phyloP scores from a whole-genome alignment of 2,797 vertebrate genomes.

The Rhynchotus rufescens region DNA sequence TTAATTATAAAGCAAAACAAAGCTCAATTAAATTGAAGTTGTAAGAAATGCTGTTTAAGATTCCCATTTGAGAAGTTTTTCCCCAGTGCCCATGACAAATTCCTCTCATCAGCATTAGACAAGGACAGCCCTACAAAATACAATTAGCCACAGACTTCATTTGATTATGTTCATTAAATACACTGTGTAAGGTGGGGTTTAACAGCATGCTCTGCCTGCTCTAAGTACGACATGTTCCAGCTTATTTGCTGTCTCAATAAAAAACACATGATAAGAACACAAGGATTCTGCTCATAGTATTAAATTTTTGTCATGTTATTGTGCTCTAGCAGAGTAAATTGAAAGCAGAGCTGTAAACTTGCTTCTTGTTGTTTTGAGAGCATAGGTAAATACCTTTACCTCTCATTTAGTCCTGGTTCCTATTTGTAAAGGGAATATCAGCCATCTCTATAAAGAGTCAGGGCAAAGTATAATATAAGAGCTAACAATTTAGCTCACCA shows the following conservation, averaged over 20 bases:
- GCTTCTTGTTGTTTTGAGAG: slow-evolving; percentile 8
- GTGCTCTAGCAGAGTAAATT: not conserved
- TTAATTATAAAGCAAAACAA: slow-evolving; percentile 68
- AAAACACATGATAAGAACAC: slow-evolving; percentile 48
- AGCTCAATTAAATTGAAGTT: slow-evolving; percentile 63
- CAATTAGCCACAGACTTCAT: slow-evolving; percentile 66
- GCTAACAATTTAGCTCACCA: not conserved
- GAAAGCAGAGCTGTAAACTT: slow-evolving; percentile 6
- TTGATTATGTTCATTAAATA: slow-evolving; percentile 65
- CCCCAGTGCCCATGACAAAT: slow-evolving; percentile 59
- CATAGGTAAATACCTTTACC: not conserved
- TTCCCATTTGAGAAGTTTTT: slow-evolving; percentile 57
- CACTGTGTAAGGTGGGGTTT: slow-evolving; percentile 34
- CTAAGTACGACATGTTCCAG: slow-evolving; percentile 48
- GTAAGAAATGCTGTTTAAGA: slow-evolving; percentile 51
- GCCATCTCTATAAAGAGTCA: not conserved
- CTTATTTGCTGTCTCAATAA: slow-evolving; percentile 67
- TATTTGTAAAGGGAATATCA: not conserved
- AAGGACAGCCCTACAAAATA: slow-evolving; percentile 67
- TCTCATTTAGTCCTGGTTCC: not conserved
- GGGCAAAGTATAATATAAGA: not conserved
- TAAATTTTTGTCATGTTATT: slow-evolving; percentile 61
- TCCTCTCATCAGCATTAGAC: slow-evolving; percentile 60
- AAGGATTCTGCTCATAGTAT: slow-evolving; percentile 34
- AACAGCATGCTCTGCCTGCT: slow-evolving; percentile 61